Conservation (phyloP, 1,140 invertebrate genomes). For the Papilio polytes region DNA sequence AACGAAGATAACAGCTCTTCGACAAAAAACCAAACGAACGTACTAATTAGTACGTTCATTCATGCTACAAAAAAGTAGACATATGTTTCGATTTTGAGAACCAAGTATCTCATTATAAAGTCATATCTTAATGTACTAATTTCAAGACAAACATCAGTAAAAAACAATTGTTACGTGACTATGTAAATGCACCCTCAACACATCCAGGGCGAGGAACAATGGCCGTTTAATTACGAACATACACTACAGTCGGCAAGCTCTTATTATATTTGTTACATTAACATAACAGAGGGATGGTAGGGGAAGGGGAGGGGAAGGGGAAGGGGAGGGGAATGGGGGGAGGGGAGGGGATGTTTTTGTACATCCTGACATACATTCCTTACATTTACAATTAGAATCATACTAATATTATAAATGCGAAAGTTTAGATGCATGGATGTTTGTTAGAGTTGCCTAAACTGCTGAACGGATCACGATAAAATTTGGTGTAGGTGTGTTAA, state of each 20-base stretch:
- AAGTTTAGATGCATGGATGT: too few species aligned
- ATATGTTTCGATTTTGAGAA: too few species aligned
- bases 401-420: too few species aligned
- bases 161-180: slow-evolving; percentile 19
- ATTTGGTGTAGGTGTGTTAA: too few species aligned
- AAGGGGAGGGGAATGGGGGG: background rate
- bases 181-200: slow-evolving; percentile 43
- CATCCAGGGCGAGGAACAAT: slow-evolving; percentile 46
- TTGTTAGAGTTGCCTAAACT: too few species aligned
- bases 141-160: background rate
- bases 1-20: too few species aligned
- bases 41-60: too few species aligned
- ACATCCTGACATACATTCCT: background rate
- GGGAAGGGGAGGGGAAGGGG: background rate
- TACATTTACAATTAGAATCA: background rate
- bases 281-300: background rate
- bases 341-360: background rate
- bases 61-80: too few species aligned
- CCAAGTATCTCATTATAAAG: background rate
- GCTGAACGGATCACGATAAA: too few species aligned
- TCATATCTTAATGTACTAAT: background rate
- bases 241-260: slow-evolving; percentile 35
- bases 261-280: slow-evolving; percentile 33
- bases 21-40: too few species aligned
- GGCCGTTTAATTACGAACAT: slow-evolving; percentile 53